These are phyloP conservation scores for Pseudopleuronectes americanus DNA, from an alignment of 2,797 vertebrate genomes.

Conservation along the genomic window DNA sequence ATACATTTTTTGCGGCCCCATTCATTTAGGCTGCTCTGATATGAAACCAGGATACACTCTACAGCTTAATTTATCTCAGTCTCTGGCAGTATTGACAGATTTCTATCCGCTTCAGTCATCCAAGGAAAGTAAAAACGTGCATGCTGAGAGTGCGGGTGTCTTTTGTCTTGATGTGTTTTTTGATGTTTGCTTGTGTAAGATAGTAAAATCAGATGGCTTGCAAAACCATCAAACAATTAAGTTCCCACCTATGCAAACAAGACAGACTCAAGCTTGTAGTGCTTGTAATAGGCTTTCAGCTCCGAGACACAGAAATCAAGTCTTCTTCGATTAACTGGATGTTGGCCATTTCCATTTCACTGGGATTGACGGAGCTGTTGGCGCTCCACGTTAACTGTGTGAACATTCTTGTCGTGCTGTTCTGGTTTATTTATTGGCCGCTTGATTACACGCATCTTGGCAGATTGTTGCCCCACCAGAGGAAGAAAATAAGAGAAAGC, in stretches of 20 bases:
- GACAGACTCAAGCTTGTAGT: too few species aligned
- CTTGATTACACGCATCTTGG: conserved; percentile 69
- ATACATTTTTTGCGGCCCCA: conserved; percentile 14
- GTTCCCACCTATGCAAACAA: conserved; percentile 17
- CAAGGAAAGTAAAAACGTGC: too few species aligned
- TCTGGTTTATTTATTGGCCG: conserved; percentile 70
- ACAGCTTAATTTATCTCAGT: conserved; percentile 39
- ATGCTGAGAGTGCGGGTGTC: conserved; percentile 15
- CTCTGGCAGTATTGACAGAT: conserved; percentile 39
- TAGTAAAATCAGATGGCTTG: conserved; percentile 56
- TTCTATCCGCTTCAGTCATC: conserved; percentile 39
- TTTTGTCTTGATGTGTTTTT: conserved; percentile 32
- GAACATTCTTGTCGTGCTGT: conserved; percentile 76
- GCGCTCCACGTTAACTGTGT: conserved; percentile 70
- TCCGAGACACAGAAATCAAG: conserved; percentile 38
- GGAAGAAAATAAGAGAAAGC: conserved; percentile 1
- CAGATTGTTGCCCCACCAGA: conserved; percentile 60
- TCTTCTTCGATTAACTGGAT: conserved; percentile 54
- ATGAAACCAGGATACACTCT: conserved; percentile 29
- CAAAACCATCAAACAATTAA: conserved; percentile 48
- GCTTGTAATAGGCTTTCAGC: conserved; percentile 41
- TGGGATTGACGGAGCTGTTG: conserved; percentile 57
- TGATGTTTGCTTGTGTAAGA: conserved; percentile 55
- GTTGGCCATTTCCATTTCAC: conserved; percentile 51
- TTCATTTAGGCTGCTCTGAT: conserved; percentile 19